Conservation (phyloP, 1,140 invertebrate species). For the Drosophila rhopaloa region DNA sequence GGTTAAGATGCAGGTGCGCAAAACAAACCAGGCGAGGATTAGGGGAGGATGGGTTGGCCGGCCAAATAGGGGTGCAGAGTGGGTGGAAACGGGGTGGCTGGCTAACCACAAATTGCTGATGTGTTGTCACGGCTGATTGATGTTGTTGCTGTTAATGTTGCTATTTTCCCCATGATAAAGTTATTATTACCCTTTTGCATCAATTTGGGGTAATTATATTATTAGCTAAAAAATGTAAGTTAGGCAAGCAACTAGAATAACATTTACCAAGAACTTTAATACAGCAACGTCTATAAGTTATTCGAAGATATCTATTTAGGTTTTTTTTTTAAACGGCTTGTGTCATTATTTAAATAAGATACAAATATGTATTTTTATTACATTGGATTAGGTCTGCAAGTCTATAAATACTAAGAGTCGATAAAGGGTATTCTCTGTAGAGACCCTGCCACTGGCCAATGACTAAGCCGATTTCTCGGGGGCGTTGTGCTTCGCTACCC, state of each 20-base stretch:
- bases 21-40: not conserved
- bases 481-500: slow-evolving; percentile 71
- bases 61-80: not conserved
- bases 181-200: slow-evolving; percentile 5
- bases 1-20: slow-evolving; percentile 82
- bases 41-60: not conserved
- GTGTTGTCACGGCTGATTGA: slow-evolving; percentile 54
- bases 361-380: not conserved
- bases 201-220: not conserved
- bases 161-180: slow-evolving; percentile 1
- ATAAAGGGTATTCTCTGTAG: slow-evolving; percentile 3
- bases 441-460: not conserved
- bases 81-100: not conserved
- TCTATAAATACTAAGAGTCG: not conserved
- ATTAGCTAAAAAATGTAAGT: not conserved
- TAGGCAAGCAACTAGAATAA: too few species aligned
- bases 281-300: too few species aligned
- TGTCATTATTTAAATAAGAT: too few species aligned
- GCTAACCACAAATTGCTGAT: slow-evolving; percentile 39
- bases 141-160: slow-evolving; percentile 19
- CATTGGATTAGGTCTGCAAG: not conserved
- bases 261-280: not conserved
- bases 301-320: too few species aligned
- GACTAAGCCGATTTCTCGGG: slow-evolving; percentile 8
- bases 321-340: too few species aligned